Percentiles rank a stretch among this genome's conserved stretches.
Conservation (phyloP, 2,797 vertebrate species). For the Numenius phaeopus region DNA sequence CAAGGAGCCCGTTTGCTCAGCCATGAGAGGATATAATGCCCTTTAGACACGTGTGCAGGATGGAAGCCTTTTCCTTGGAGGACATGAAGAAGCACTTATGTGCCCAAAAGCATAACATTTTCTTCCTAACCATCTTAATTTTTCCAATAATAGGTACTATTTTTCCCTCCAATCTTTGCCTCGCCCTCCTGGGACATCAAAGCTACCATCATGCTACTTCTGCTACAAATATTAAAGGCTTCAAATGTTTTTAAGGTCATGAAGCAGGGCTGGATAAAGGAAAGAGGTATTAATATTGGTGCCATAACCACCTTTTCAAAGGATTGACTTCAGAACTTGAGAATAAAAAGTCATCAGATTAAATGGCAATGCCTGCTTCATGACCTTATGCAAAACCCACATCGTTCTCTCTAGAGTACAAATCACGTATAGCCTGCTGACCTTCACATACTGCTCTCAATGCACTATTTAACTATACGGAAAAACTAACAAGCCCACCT, state of each 20-base stretch:
- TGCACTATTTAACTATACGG: background rate
- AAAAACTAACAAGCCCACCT: background rate
- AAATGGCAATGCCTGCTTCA: background rate
- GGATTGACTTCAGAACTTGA: background rate
- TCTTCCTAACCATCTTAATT: background rate
- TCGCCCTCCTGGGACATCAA: background rate
- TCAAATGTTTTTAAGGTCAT: background rate
- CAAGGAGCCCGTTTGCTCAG: background rate
- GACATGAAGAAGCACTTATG: background rate
- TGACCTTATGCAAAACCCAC: background rate
- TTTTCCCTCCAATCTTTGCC: background rate
- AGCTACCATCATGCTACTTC: background rate
- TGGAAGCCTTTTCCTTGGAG: background rate
- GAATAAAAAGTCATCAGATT: background rate
- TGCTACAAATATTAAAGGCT: background rate
- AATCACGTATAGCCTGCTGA: background rate
- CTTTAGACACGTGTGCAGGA: fast-evolving
- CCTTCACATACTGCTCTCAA: background rate
- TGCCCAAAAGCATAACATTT: background rate
- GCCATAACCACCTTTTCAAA: background rate
- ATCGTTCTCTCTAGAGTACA: background rate
- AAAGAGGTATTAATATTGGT: background rate
- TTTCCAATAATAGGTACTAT: background rate
- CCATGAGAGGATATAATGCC: background rate
- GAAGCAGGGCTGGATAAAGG: background rate